phyloP scores from a whole-genome alignment of 1,140 invertebrate genomes.

The Tetragonula clypearis region DNA sequence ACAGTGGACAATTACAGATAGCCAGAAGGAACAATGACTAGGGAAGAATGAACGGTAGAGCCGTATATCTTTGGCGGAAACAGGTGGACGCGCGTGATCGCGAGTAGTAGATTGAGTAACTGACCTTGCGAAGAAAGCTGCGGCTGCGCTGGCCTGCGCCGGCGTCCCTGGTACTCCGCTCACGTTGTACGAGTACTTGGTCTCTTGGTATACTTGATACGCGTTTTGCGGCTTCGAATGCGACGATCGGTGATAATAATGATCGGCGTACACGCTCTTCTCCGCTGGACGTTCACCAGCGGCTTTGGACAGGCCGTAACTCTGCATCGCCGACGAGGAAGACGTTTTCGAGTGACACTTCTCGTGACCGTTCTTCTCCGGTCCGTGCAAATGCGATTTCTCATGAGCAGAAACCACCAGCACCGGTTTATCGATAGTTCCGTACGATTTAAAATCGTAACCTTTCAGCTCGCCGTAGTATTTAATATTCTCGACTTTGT shows the following conservation, averaged over 20 bases:
- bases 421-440: constrained; percentile 73
- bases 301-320: constrained; percentile 63
- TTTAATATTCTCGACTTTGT: constrained; percentile 77
- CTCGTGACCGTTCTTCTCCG: constrained; percentile 70
- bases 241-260: constrained; percentile 74
- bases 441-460: constrained; percentile 78
- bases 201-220: constrained; percentile 78
- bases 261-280: constrained; percentile 73
- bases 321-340: constrained; percentile 57
- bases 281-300: constrained; percentile 61
- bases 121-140: constrained; percentile 81
- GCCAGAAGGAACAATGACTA: constrained; percentile 26
- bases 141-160: constrained; percentile 79
- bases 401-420: constrained; percentile 65
- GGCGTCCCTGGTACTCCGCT: constrained; percentile 79
- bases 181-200: constrained; percentile 80
- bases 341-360: constrained; percentile 70
- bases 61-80: constrained; percentile 39
- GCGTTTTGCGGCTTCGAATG: constrained; percentile 71
- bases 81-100: constrained; percentile 57
- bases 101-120: constrained; percentile 58
- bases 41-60: constrained; percentile 10
- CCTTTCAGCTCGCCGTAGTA: constrained; percentile 79
- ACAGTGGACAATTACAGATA: constrained; percentile 45
- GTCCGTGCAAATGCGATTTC: constrained; percentile 70